A percentile compares a stretch with the other conserved stretches of the same genome.
Evolutionary conservation across 2,888 invertebrate species (phyloP).

Genomic region (Meta bourneti): DNA sequence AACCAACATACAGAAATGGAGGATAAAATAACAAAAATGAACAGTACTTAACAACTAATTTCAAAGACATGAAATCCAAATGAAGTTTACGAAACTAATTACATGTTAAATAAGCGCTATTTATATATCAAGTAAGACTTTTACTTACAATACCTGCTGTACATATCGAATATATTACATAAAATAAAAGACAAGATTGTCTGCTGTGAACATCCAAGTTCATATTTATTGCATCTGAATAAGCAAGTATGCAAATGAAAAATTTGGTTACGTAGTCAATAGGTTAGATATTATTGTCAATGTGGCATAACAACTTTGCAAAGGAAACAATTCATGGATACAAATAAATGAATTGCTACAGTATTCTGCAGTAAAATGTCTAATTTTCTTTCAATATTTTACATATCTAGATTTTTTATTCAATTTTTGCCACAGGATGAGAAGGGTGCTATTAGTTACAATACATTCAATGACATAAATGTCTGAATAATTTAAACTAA

Average conservation of each 20-base stretch:
- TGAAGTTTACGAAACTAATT: background rate
- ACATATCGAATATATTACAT: background rate
- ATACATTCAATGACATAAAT: too few relatives aligned
- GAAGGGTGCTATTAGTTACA: too few relatives aligned
- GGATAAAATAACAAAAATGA: slow-evolving; percentile 27
- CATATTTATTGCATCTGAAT: background rate
- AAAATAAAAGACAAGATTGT: slow-evolving; percentile 47
- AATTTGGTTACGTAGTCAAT: background rate
- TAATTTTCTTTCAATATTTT: too few relatives aligned
- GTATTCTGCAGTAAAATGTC: too few relatives aligned
- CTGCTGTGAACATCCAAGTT: slow-evolving; percentile 14
- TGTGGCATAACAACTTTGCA: too few relatives aligned
- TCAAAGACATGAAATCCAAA: background rate
- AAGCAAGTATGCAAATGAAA: background rate
- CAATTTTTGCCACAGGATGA: too few relatives aligned
- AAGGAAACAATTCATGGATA: too few relatives aligned
- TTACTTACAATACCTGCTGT: background rate
- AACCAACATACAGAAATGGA: slow-evolving; percentile 54
- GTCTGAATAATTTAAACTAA: too few relatives aligned
- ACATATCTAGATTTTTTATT: too few relatives aligned
- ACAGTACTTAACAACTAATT: background rate
- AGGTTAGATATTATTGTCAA: too few relatives aligned
- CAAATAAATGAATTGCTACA: too few relatives aligned
- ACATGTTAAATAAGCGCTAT: background rate
- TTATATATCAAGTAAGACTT: background rate